These are phyloP conservation scores for Oreohelix idahoensis DNA, from an alignment of 1,140 invertebrate genomes.

Conservation along the genomic window DNA sequence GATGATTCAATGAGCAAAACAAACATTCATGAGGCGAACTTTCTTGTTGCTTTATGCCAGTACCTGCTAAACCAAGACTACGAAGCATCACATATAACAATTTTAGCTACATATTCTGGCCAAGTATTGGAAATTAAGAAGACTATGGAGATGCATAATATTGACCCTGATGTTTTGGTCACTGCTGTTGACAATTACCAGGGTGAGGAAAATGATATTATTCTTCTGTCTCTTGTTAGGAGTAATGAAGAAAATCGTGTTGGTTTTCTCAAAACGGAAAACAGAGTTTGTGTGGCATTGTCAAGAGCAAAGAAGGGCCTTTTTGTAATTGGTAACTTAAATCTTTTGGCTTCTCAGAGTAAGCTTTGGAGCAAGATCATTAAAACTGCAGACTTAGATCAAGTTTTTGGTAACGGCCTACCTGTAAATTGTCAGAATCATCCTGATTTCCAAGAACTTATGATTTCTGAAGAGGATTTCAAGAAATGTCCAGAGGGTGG, in stretches of 20 bases:
- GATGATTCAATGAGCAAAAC: conserved; percentile 66
- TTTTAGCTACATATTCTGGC: too few species aligned
- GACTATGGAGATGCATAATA: not conserved
- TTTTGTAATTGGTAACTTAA: conserved; percentile 82
- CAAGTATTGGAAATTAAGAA: conserved; percentile 51
- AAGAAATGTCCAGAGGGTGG: too few species aligned
- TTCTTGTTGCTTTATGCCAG: too few species aligned
- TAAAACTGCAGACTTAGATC: not conserved
- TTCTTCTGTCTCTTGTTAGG: too few species aligned
- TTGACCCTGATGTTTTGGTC: conserved; percentile 67
- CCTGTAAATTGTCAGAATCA: conserved; percentile 35
- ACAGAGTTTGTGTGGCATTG: too few species aligned
- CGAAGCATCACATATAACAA: too few species aligned
- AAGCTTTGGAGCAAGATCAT: conserved; percentile 34
- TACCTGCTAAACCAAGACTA: too few species aligned
- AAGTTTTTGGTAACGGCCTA: too few species aligned
- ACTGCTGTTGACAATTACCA: conserved; percentile 85
- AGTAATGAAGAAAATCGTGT: too few species aligned
- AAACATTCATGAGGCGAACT: conserved; percentile 70
- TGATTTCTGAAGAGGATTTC: too few species aligned
- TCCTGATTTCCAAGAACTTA: not conserved
- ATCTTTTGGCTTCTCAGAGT: conserved; percentile 60
- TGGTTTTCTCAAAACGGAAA: too few species aligned
- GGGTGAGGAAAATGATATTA: too few species aligned
- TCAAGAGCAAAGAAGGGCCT: conserved; percentile 83